Conservation (phyloP, 2,797 vertebrate genomes). For the Poeciliopsis presidionis region DNA sequence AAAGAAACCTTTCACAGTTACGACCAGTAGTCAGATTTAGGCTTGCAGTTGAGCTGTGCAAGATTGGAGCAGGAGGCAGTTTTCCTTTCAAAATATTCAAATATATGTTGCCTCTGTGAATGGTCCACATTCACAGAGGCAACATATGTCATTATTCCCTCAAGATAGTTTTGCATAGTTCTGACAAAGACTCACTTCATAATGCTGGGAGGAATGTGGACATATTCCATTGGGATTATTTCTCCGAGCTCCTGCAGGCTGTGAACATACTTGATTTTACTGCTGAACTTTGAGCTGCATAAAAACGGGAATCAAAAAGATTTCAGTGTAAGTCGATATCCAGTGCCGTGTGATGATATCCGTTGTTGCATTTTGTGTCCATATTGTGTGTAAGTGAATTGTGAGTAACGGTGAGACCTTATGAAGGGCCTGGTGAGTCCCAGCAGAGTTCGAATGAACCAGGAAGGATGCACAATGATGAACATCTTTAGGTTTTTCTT, state of each 20-base stretch:
- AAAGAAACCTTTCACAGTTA: conserved; percentile 81
- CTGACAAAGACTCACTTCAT: conserved; percentile 85
- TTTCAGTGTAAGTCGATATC: not conserved
- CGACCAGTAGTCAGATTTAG: not conserved
- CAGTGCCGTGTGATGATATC: not conserved
- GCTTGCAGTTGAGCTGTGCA: not conserved
- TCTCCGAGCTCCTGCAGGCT: conserved; percentile 87
- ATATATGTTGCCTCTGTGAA: no score
- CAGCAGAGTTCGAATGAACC: conserved; percentile 94
- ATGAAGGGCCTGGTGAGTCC: conserved; percentile 93
- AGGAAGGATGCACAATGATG: conserved; percentile 94
- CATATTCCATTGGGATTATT: conserved; percentile 91
- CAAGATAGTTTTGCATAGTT: not conserved
- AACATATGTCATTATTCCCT: not conserved
- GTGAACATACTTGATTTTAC: conserved; percentile 92
- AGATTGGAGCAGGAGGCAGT: not conserved
- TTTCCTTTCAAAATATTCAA: not conserved
- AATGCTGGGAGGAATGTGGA: conserved; percentile 91
- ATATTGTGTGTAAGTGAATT: not conserved
- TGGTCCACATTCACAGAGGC: not conserved
- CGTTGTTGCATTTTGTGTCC: not conserved
- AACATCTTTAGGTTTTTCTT: conserved; percentile 95
- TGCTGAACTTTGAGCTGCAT: conserved; percentile 93
- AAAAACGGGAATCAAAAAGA: conserved; percentile 16
- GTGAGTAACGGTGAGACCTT: conserved; percentile 73